Base-by-base conservation (phyloP, 92 coral and sea anemone genomes). In the Diadumene lineata region DNA sequence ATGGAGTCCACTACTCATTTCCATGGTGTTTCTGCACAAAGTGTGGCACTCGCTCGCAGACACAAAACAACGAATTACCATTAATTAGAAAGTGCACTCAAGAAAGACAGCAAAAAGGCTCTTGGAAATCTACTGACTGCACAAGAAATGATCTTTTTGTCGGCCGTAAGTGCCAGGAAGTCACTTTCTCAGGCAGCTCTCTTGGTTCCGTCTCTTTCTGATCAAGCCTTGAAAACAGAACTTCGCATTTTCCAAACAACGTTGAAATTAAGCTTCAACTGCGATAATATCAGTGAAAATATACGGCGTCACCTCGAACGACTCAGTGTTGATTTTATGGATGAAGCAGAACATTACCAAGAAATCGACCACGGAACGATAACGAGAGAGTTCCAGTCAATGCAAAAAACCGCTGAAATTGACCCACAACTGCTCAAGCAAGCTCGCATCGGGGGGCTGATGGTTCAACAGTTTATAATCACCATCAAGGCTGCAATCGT, bases 11-110 rank as follows among this genome's bases (percentile, higher is more conserved):
- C 81, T n/a, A 46, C 67, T 0, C 72, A 75, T 53, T 87, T 73
- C 66, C 92, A 87, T 56, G 85, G 88, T 19, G 62, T 87, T 74
- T 87, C 92, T 28, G 88, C 88, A n/a, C 78, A 38, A 28, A 44
- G 43, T 9, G 82, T 87, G 28, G 50, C 62, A 1, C 68, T 31
- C 34, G 92, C 56, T 0, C 2, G 75, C 22, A 55, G 0, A 1
- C 30, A 46, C 0, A 29, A 11, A 0, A 19, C 18, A 10, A 19
- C 22, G 22, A 63, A 67, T 51, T 67, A 79, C 29, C 85, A 76
- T 31, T 68, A 21, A 43, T 77, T 87, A n/a, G 79, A 70, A 31
- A n/a, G 50, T 9, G 68, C 82, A 15, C 68, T 83, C 55, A 74
- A 63, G 73, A 74, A 34, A 8, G 85, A 87, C 34, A 70, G 76